A percentile compares a stretch with the other conserved stretches of the same genome.
Evolutionary conservation across 2,113 vertebrate species (phyloP).

Genomic region (Microtus montanus): DNA sequence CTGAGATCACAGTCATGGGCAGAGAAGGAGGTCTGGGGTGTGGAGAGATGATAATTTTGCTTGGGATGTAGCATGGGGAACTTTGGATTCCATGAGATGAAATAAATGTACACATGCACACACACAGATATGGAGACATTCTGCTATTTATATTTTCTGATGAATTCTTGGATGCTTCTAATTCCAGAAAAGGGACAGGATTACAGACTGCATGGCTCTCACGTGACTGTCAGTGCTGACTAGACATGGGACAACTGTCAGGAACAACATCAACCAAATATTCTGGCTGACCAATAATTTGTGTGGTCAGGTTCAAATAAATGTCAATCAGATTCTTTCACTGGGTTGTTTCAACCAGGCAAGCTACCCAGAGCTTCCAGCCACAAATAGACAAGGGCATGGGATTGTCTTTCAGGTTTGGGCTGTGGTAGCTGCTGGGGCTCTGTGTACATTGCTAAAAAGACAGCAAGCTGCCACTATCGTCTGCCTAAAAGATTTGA

Average conservation of each 20-base stretch:
- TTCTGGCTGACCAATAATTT: background rate
- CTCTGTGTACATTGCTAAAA: background rate
- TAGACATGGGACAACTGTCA: background rate
- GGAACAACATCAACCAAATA: background rate
- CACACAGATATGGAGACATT: background rate
- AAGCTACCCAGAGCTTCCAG: background rate
- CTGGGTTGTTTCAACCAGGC: background rate
- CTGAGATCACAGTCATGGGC: background rate
- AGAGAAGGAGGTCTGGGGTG: background rate
- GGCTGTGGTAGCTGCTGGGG: background rate
- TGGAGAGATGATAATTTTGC: background rate
- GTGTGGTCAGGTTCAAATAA: background rate
- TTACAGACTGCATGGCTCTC: background rate
- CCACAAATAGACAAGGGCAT: background rate
- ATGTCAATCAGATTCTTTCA: background rate
- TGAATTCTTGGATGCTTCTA: background rate
- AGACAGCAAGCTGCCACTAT: background rate
- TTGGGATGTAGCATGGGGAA: background rate
- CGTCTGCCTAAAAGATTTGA: slow-evolving; percentile 11
- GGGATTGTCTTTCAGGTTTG: background rate
- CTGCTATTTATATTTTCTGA: background rate
- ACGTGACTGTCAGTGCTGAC: background rate
- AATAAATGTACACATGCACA: too few relatives aligned
- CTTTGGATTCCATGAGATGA: background rate
- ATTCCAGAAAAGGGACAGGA: slow-evolving; percentile 12